These are phyloP conservation scores for Tyto alba DNA, from an alignment of 2,113 vertebrate genomes.

Conservation along the genomic window DNA sequence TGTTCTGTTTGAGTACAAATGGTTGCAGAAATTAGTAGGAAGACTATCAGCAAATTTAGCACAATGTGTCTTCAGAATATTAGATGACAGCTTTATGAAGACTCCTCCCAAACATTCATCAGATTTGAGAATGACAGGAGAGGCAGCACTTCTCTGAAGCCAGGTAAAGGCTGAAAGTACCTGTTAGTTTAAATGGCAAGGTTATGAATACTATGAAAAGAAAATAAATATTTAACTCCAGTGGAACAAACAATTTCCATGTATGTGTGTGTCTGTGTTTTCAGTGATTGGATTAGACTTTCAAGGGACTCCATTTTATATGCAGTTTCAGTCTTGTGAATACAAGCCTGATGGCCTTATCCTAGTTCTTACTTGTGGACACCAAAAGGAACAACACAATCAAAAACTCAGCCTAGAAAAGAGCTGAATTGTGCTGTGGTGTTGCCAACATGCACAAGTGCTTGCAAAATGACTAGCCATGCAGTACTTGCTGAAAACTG, in stretches of 20 bases:
- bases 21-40: background rate
- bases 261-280: background rate
- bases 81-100: background rate
- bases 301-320: background rate
- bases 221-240: background rate
- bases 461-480: background rate
- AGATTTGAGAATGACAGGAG: background rate
- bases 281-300: background rate
- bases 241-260: rapidly evolving
- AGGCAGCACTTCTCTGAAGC: background rate
- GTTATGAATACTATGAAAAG: background rate
- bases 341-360: background rate
- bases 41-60: background rate
- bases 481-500: background rate
- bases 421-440: background rate
- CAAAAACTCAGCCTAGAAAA: background rate
- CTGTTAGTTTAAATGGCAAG: background rate
- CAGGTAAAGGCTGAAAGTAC: background rate
- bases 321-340: background rate
- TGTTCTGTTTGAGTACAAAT: background rate
- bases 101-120: background rate
- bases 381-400: background rate
- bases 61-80: background rate
- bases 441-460: background rate
- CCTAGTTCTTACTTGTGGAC: background rate